phyloP scores from a whole-genome alignment of 2,113 vertebrate species.

The Penelope pileata region DNA sequence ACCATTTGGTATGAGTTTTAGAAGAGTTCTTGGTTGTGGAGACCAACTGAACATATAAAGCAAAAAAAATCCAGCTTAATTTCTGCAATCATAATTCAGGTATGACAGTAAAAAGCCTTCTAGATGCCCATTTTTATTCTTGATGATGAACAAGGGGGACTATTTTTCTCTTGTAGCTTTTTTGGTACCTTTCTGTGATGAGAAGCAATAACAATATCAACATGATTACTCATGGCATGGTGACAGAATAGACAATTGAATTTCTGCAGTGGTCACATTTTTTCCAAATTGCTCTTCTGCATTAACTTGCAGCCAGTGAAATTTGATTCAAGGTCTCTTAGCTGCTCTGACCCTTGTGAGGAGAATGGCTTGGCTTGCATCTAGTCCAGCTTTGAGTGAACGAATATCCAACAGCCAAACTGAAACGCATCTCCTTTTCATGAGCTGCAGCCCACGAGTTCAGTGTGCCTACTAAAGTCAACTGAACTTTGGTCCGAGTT shows the following conservation, averaged over 20 bases:
- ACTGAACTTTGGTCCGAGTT: neutral
- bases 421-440: rapidly evolving
- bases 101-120: neutral
- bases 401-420: neutral
- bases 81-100: neutral
- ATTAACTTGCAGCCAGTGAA: neutral
- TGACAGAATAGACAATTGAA: rapidly evolving
- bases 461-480: no score
- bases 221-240: rapidly evolving
- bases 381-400: no score
- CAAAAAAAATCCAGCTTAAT: neutral
- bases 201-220: rapidly evolving
- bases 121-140: neutral
- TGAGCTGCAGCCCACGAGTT: neutral
- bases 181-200: neutral
- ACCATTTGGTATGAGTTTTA: rapidly evolving
- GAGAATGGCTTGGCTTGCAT: no score
- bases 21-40: neutral
- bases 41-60: neutral
- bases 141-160: neutral
- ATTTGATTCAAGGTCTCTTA: rapidly evolving
- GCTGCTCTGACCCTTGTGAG: neutral
- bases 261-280: rapidly evolving
- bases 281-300: neutral
- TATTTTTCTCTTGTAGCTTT: neutral